Evolutionary conservation across 2,113 vertebrate genomes (phyloP).

Genomic region (Alosa alosa): DNA sequence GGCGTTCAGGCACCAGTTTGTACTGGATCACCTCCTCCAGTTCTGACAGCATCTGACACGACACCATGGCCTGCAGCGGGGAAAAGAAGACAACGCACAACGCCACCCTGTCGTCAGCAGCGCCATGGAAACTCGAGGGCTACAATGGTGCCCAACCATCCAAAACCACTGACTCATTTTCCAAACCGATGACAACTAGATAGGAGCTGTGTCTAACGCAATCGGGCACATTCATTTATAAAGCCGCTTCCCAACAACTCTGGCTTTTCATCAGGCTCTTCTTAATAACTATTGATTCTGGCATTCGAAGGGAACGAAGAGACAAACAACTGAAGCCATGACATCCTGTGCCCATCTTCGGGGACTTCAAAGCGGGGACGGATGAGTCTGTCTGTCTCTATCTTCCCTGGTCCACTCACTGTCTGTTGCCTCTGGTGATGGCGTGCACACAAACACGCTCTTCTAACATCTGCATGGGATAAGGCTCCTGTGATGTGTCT

Average conservation of each 20-base stretch:
- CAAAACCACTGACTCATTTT: not conserved
- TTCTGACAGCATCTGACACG: conserved; percentile 98
- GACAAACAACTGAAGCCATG: not conserved
- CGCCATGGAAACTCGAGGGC: not conserved
- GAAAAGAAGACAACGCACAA: not conserved
- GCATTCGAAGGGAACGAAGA: not conserved
- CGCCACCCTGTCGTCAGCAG: not conserved
- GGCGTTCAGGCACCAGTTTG: conserved; percentile 94
- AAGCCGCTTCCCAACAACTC: not conserved
- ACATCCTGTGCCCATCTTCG: not conserved
- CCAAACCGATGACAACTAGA: not conserved
- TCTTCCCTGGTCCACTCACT: not conserved
- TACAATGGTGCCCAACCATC: not conserved
- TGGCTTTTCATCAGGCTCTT: not conserved
- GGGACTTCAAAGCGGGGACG: conserved; percentile 8
- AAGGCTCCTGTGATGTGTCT: conserved; percentile 31
- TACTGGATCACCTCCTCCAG: conserved; percentile 99
- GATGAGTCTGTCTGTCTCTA: not conserved
- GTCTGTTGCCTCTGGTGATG: not conserved
- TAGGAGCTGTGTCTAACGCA: not conserved
- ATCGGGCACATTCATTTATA: not conserved
- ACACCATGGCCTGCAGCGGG: conserved; percentile 90
- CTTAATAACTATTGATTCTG: not conserved
- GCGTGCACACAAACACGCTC: conserved; percentile 27
- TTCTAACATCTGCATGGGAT: conserved; percentile 35